These are phyloP conservation scores for Pimephales promelas DNA, from an alignment of 2,113 vertebrate genomes.

Conservation along the genomic window DNA sequence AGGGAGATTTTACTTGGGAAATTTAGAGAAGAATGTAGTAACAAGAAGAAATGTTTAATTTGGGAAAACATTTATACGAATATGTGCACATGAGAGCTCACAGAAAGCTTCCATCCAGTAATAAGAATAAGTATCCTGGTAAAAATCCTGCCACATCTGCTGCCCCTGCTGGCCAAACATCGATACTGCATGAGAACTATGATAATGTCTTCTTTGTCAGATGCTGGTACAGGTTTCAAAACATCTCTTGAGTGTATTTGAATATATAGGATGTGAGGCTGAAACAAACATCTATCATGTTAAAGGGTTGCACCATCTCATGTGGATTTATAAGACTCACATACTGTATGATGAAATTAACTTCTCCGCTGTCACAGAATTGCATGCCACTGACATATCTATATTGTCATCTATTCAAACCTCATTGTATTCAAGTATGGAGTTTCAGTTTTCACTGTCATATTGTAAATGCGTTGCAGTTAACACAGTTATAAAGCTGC, in stretches of 20 bases:
- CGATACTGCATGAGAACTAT: not conserved
- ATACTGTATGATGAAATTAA: not conserved
- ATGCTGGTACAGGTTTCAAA: not conserved
- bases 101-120: not conserved
- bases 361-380: not conserved
- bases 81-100: conserved; percentile 1
- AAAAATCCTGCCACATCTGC: not conserved
- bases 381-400: not conserved
- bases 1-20: too few relatives aligned
- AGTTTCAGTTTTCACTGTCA: not conserved
- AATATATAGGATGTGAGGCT: not conserved
- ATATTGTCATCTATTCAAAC: not conserved
- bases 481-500: not conserved
- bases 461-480: not conserved
- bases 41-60: too few relatives aligned
- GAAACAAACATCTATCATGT: not conserved
- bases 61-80: too few relatives aligned
- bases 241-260: not conserved
- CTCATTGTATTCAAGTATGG: not conserved
- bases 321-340: not conserved
- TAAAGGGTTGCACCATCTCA: not conserved
- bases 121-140: not conserved
- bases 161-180: conserved; percentile 17
- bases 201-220: not conserved
- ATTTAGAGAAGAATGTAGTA: too few relatives aligned